A percentile compares a stretch with the other conserved stretches of the same genome.
Evolutionary conservation across 2,113 vertebrate species (phyloP).

Genomic region (Puntigrus tetrazona): DNA sequence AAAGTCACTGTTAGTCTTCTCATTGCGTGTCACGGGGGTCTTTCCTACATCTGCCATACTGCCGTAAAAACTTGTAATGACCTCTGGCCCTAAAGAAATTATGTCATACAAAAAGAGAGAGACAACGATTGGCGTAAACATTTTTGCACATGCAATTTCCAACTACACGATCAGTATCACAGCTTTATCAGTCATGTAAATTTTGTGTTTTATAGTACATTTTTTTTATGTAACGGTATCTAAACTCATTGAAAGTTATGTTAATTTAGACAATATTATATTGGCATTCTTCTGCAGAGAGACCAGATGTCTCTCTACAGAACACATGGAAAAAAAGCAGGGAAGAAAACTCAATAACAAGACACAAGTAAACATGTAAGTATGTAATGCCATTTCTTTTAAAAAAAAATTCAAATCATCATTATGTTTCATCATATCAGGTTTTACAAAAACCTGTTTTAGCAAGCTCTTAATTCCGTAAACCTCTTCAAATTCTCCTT

Average conservation of each 20-base stretch:
- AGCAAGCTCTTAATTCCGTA: background rate
- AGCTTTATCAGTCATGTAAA: background rate
- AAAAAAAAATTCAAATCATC: too few species aligned
- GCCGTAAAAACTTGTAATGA: slow-evolving; percentile 71
- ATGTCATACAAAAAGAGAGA: background rate
- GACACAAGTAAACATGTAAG: background rate
- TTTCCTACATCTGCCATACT: slow-evolving; percentile 87
- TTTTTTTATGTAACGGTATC: background rate
- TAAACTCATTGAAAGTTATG: background rate
- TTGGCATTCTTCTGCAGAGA: background rate
- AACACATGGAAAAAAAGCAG: background rate
- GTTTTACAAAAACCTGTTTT: background rate
- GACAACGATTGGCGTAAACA: background rate
- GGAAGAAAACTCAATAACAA: background rate
- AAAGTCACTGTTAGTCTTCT: slow-evolving; percentile 83
- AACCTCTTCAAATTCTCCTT: background rate
- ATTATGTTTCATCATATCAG: slow-evolving; percentile 5
- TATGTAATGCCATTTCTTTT: background rate
- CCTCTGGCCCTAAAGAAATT: slow-evolving; percentile 72
- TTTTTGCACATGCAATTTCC: background rate
- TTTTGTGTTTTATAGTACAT: too few species aligned
- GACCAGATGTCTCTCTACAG: background rate
- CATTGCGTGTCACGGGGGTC: slow-evolving; percentile 75
- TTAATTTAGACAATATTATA: background rate
- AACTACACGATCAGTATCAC: background rate